Evolutionary conservation across 2,113 vertebrate genomes (phyloP), one percentile per base, ranked within the genome.

Genomic region (Engraulis encrasicolus): DNA sequence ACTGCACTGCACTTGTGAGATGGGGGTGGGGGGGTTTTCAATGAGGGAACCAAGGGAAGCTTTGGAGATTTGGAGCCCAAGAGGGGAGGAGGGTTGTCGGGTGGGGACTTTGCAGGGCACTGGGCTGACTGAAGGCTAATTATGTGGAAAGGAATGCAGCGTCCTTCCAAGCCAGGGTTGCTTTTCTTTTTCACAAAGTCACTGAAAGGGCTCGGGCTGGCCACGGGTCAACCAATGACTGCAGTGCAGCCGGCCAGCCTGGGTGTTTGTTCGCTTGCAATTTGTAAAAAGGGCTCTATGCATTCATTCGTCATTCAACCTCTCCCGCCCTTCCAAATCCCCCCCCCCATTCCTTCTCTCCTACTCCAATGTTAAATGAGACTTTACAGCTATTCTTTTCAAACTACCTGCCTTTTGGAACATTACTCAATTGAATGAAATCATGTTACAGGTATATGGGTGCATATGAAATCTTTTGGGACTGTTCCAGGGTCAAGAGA

Each of bases 141-240:
- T 66, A 66, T 66, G n/a, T 66, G 58, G 58, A 66, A 66, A 66
- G 58, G 58, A 66, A 66, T 66, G 58, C n/a, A n/a, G n/a, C 23
- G 27, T 23, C 58, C 23, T 23, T 14, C 58, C 58, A 31, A 23
- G 58, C 58, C 58, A 31, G 58, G 58, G 23, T 14, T n/a, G n/a
- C 14, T 23, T 0, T 23, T n/a, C 58, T 31, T 23, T 0, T 23
- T 66, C 58, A 66, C 58, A 27, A 66, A 66, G 58, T 9, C 58
- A 7, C 23, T 66, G 58, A 66, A 66, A 66, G 27, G 58, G n/a
- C 31, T 23, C n/a, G n/a, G n/a, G n/a, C n/a, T 66, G 58, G 58
- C 58, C 23, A 23, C n/a, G 12, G 58, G 58, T 66, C 58, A 66
- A 31, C 58, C 58, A 61, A 61, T 61, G 54, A 23, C 54, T n/a